Evolutionary conservation across 1,140 invertebrate genomes (phyloP), one percentile per base, ranked within the genome.

Genomic region (Lasioglossum baleicum): DNA sequence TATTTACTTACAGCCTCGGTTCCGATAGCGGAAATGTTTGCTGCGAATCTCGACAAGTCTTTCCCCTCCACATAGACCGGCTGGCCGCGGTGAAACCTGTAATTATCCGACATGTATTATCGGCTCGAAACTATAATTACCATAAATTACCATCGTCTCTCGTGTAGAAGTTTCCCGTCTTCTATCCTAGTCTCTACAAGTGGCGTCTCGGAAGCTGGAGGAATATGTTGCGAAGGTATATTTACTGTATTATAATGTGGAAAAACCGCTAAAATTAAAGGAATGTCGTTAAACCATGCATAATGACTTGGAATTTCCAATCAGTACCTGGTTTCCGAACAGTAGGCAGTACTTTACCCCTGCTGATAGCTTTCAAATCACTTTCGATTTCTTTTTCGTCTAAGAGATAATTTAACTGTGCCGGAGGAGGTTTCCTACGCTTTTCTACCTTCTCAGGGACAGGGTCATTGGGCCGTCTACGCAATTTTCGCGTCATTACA

Each of bases 121-220:
- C 35, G 26, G 31, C 42, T 72, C 15, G 11, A n/a, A 22, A 1
- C 31, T 22, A n/a, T 58, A 2, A 6, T 70, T 15, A 17, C 44
- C 17, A 66, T 58, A 17, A 67, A 40, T 92, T 92, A 96, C 98
- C 98, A 99, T 92, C 97, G 95, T 87, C 97, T 96, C 92, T 99
- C 98, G 94, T 98, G 99, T 87, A 97, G 94, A 64, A 99, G 93
- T 94, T 98, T 98, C 71, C 98, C 98, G 94, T 99, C 98, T 93
- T 99, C 98, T 87, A 99, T 98, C 86, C 96, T 95, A 20, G 97
- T 97, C 88, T 98, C 97, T 44, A 95, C 94, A 42, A 94, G 90
- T 72, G 94, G 90, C 7, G 91, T 83, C 74, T 94, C 93, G 60
- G 83, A 84, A 53, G 93, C 60, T 35, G 89, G 87, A 73, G 87